Conservation (phyloP, 2,888 invertebrate species). For the Dryococelus australis region DNA sequence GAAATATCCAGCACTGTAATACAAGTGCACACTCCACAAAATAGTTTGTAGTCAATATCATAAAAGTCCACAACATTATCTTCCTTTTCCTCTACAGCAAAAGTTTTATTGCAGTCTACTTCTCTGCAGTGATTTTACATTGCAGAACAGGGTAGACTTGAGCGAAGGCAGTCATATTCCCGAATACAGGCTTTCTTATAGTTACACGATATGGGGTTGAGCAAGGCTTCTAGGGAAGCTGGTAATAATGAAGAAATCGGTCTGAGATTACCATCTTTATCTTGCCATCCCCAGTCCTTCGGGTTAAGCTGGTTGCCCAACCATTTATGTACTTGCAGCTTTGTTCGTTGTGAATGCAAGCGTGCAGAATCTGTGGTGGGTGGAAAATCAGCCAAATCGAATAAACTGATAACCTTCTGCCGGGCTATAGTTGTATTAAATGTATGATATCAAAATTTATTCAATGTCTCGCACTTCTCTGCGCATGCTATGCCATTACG, state of each 20-base stretch:
- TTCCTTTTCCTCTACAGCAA: too few species aligned
- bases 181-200: too few species aligned
- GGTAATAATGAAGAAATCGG: not conserved
- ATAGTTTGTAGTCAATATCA: too few species aligned
- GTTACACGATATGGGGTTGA: not conserved
- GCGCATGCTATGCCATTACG: not conserved
- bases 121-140: not conserved
- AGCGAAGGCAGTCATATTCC: not conserved
- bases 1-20: too few species aligned
- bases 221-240: not conserved
- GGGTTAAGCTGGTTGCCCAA: not conserved
- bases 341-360: not conserved
- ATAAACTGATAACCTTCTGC: not conserved
- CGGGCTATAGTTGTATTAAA: not conserved
- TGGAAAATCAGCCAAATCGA: not conserved
- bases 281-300: not conserved
- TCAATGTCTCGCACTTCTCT: conserved; percentile 9
- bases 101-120: too few species aligned
- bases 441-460: not conserved
- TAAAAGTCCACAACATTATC: too few species aligned
- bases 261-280: not conserved
- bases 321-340: not conserved
- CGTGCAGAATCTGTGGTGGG: not conserved
- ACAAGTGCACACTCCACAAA: too few species aligned
- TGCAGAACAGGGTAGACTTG: not conserved